These are phyloP conservation scores for Sander vitreus DNA, from an alignment of 2,113 vertebrate genomes.

Conservation along the genomic window DNA sequence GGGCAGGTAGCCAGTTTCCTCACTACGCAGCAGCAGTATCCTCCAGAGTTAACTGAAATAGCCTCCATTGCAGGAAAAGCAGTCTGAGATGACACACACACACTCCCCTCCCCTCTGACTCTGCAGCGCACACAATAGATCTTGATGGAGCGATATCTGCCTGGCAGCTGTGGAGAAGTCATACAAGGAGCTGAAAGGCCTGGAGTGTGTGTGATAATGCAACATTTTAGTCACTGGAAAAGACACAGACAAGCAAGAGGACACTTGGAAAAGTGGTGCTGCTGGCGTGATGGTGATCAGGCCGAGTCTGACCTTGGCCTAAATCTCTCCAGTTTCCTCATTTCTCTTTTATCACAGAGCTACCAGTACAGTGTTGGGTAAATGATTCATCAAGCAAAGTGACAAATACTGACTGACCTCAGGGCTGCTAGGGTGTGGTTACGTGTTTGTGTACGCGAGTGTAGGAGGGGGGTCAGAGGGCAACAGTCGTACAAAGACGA, in stretches of 20 bases:
- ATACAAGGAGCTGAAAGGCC: slow-evolving; percentile 47
- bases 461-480: slow-evolving; percentile 49
- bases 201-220: slow-evolving; percentile 39
- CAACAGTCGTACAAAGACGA: slow-evolving; percentile 45
- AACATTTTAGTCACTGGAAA: slow-evolving; percentile 8
- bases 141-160: slow-evolving; percentile 63
- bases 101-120: slow-evolving; percentile 25
- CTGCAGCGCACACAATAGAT: slow-evolving; percentile 55
- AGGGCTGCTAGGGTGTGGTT: slow-evolving; percentile 48
- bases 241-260: background rate
- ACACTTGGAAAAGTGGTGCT: background rate
- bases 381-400: slow-evolving; percentile 51
- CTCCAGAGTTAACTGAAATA: slow-evolving; percentile 64
- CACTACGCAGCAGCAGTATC: slow-evolving; percentile 56
- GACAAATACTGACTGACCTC: slow-evolving; percentile 22
- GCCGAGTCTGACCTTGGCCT: slow-evolving; percentile 9
- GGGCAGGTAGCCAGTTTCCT: slow-evolving; percentile 75
- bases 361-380: background rate
- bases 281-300: slow-evolving; percentile 7
- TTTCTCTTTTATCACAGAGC: background rate
- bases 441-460: slow-evolving; percentile 15
- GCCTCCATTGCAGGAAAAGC: slow-evolving; percentile 32
- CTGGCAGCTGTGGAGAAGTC: slow-evolving; percentile 56
- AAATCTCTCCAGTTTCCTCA: background rate
- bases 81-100: slow-evolving; percentile 64